A percentile compares a stretch with the other conserved stretches of the same genome.
phyloP scores from a whole-genome alignment of 2,113 vertebrate genomes.

The rat (Rattus norvegicus) region GRCr8 NC_086020.1:131041501-131042000 shows the following conservation, averaged over 20 bases:
- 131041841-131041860: background rate
- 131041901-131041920: background rate
- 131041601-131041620: background rate
- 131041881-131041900: background rate
- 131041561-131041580: background rate
- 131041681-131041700: background rate
- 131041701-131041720: background rate
- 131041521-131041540: slow-evolving; percentile 1
- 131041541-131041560: background rate
- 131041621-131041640: slow-evolving; percentile 1
- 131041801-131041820: background rate
- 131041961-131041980: background rate
- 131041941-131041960: background rate
- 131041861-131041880: slow-evolving; percentile 33
- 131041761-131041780: background rate
- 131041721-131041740: background rate
- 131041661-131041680: background rate
- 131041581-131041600: background rate
- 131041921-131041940: background rate
- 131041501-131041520: slow-evolving; percentile 15
- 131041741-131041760: background rate
- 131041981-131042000: slow-evolving; percentile 55
- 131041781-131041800: background rate
- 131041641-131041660: background rate
- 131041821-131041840: background rate